These are phyloP conservation scores for Spheniscus mendiculus DNA, from an alignment of 2,113 vertebrate species.

Conservation along the genomic window DNA sequence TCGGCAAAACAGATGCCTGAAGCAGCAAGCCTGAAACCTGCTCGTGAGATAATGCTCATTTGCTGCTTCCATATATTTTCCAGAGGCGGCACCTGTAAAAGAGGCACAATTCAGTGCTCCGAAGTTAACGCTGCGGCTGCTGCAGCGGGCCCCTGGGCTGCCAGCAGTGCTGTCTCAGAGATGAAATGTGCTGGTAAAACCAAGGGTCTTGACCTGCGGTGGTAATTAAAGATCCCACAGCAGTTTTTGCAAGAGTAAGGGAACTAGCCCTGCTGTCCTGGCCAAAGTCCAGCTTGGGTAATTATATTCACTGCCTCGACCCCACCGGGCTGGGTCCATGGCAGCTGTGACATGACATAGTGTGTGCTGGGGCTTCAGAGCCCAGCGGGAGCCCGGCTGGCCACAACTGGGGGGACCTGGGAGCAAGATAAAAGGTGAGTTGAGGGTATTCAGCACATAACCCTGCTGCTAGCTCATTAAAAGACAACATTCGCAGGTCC, in stretches of 20 bases:
- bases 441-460: not conserved
- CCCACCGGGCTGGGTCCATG: not conserved
- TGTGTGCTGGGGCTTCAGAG: not conserved
- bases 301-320: not conserved
- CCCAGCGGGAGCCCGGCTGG: not conserved
- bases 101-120: fast-evolving
- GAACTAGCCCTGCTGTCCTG: not conserved
- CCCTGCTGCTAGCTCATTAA: constrained; percentile 39
- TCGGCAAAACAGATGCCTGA: not conserved
- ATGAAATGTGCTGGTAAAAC: not conserved
- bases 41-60: fast-evolving
- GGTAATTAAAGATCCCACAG: constrained; percentile 5
- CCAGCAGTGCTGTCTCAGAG: not conserved
- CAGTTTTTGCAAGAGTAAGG: not conserved
- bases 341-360: not conserved
- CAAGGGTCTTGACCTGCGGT: not conserved
- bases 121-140: fast-evolving
- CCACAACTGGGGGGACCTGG: not conserved
- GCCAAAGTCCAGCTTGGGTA: not conserved
- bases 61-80: not conserved
- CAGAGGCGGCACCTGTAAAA: not conserved
- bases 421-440: constrained; percentile 13
- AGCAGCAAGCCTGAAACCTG: not conserved
- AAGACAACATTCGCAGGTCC: not conserved
- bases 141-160: not conserved